Evolutionary conservation across 2,113 vertebrate species (phyloP).

Genomic region (Lagopus muta): DNA sequence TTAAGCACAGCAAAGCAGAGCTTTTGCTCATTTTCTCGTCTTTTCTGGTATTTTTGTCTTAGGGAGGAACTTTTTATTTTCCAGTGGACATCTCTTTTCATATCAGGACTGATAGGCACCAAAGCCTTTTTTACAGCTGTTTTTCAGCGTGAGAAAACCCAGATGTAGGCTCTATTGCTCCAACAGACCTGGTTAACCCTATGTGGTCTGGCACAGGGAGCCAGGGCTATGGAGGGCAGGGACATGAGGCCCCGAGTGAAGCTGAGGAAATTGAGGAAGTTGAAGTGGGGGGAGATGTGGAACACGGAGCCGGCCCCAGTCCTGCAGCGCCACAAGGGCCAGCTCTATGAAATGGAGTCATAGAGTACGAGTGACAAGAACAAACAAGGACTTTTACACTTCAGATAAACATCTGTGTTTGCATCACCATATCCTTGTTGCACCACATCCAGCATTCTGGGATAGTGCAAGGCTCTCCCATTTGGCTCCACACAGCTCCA

Average conservation of each 20-base stretch:
- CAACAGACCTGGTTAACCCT: not conserved
- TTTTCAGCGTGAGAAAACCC: not conserved
- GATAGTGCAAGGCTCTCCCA: not conserved
- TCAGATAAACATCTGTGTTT: not conserved
- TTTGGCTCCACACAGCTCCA: not conserved
- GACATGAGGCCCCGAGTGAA: not conserved
- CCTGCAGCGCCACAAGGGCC: not conserved
- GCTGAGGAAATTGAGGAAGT: not conserved
- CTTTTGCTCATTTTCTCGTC: not conserved
- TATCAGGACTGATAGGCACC: not conserved
- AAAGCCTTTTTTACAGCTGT: not conserved
- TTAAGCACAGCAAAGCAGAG: not conserved
- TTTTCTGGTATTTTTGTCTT: not conserved
- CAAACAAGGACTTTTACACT: not conserved
- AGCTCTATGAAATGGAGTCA: rapidly evolving
- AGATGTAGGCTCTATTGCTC: not conserved
- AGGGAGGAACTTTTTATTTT: not conserved
- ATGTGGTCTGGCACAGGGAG: not conserved
- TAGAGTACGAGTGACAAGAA: not conserved
- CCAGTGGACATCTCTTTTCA: not conserved
- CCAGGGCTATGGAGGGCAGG: not conserved
- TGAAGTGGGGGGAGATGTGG: not conserved
- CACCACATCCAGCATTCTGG: rapidly evolving
- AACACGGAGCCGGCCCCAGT: not conserved
- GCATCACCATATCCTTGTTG: not conserved